Conservation (phyloP, 2,888 invertebrate genomes). For the Agriopis leucophaearia region DNA sequence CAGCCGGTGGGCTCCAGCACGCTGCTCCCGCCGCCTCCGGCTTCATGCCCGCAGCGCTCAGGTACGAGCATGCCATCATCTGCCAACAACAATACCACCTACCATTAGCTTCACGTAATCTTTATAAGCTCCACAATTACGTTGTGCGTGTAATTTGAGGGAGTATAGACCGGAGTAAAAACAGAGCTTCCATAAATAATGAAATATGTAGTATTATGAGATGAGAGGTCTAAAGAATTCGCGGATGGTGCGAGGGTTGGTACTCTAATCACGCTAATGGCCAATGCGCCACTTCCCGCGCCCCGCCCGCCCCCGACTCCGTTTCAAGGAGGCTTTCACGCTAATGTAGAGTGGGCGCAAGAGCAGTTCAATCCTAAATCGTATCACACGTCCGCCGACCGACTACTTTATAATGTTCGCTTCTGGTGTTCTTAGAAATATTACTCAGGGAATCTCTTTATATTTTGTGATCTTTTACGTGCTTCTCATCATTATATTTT, state of each 20-base stretch:
- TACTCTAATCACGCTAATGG: constrained; percentile 86
- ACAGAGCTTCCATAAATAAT: constrained; percentile 84
- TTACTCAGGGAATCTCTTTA: constrained; percentile 23
- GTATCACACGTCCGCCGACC: constrained; percentile 69
- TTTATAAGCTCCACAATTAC: constrained; percentile 55
- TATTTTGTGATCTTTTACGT: constrained; percentile 3
- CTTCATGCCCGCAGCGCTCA: constrained; percentile 72
- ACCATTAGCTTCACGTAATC: constrained; percentile 27
- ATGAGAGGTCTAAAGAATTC: constrained; percentile 84
- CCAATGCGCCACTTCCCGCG: constrained; percentile 78
- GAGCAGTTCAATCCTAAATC: constrained; percentile 75
- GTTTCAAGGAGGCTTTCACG: constrained; percentile 75
- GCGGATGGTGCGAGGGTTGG: constrained; percentile 66
- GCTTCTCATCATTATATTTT: not conserved
- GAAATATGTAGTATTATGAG: constrained; percentile 85
- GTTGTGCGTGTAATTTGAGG: constrained; percentile 74
- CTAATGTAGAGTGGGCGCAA: constrained; percentile 78
- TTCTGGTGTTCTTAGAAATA: constrained; percentile 34
- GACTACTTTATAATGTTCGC: constrained; percentile 50
- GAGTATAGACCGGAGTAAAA: constrained; percentile 64
- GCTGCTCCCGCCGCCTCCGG: constrained; percentile 66
- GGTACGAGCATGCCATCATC: constrained; percentile 85
- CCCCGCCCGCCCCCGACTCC: constrained; percentile 45
- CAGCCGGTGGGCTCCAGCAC: constrained; percentile 75
- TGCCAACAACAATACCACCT: constrained; percentile 62